A percentile compares a stretch with the other conserved stretches of the same genome.
These are phyloP conservation scores for Gnathonemus longibarbis DNA, from an alignment of 2,113 vertebrate species.

Conservation along the genomic window DNA sequence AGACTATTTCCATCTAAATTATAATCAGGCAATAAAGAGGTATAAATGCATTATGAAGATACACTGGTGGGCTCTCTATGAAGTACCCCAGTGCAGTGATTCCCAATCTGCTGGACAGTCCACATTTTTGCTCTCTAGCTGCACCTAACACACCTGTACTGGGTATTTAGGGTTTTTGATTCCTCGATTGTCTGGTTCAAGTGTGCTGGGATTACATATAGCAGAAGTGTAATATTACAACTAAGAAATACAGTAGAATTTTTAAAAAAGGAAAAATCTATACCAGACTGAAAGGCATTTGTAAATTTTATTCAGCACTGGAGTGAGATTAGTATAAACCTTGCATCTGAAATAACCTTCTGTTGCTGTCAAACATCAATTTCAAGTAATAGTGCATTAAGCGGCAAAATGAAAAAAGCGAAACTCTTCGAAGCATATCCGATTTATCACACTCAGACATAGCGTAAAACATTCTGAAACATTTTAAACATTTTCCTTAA, in stretches of 20 bases:
- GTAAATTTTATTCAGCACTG: conserved; percentile 53
- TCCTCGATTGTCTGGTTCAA: neutral
- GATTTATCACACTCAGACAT: conserved; percentile 18
- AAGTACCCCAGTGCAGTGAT: neutral
- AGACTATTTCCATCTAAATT: neutral
- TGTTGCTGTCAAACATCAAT: conserved; percentile 41
- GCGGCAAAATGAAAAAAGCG: conserved; percentile 26
- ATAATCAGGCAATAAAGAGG: neutral
- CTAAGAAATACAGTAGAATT: neutral
- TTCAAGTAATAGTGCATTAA: conserved; percentile 50
- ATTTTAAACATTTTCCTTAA: neutral
- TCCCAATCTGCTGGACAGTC: neutral
- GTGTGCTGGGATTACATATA: neutral
- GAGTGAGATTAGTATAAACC: conserved; percentile 42
- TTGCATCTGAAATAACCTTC: conserved; percentile 38
- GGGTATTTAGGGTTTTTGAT: neutral
- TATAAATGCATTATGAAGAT: neutral
- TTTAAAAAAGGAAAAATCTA: neutral
- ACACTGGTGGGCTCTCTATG: neutral
- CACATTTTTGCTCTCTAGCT: neutral
- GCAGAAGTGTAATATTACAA: too few relatives aligned
- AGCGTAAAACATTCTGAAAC: conserved; percentile 23
- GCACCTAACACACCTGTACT: neutral
- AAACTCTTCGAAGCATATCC: conserved; percentile 20
- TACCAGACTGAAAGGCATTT: conserved; percentile 26